Evolutionary conservation across 2,113 vertebrate genomes (phyloP).

Genomic region (Noctilio leporinus): DNA sequence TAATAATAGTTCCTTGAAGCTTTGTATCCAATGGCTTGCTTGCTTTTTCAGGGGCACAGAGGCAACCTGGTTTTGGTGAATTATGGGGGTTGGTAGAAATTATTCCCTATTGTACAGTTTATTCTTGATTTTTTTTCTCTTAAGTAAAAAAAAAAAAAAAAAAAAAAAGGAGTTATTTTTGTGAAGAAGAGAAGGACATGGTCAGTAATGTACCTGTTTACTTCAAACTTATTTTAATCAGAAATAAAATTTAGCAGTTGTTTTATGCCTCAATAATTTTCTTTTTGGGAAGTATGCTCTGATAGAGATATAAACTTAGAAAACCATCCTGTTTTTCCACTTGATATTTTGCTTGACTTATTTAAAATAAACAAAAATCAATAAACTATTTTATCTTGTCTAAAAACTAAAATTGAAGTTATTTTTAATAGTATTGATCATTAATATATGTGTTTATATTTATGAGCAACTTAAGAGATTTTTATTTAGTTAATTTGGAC

Average conservation of each 20-base stretch:
- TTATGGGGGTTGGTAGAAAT: conserved; percentile 17
- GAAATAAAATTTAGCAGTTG: conserved; percentile 28
- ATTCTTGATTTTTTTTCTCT: not conserved
- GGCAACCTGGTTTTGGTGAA: conserved; percentile 34
- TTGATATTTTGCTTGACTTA: not conserved
- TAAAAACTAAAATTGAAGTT: conserved; percentile 4
- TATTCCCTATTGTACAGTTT: not conserved
- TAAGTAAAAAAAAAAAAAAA: conserved; percentile 11
- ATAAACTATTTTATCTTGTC: not conserved
- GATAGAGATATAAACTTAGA: not conserved
- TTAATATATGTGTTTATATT: not conserved
- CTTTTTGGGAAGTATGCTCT: not conserved
- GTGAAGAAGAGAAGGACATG: not conserved
- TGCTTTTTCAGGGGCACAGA: conserved; percentile 54
- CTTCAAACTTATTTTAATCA: conserved; percentile 33
- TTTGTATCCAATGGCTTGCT: conserved; percentile 61
- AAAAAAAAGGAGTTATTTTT: not conserved
- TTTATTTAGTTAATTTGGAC: not conserved
- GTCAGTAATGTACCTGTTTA: not conserved
- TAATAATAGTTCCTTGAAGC: conserved; percentile 79
- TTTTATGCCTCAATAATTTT: conserved; percentile 10
- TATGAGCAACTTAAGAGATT: conserved; percentile 10
- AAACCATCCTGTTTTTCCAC: not conserved
- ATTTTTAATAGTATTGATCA: conserved; percentile 17
- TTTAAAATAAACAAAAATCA: conserved; percentile 40